Percentiles rank a stretch among this genome's conserved stretches.
These are phyloP conservation scores for Pseudomyrmex gracilis DNA, from an alignment of 1,140 invertebrate genomes.

Conservation along the genomic window DNA sequence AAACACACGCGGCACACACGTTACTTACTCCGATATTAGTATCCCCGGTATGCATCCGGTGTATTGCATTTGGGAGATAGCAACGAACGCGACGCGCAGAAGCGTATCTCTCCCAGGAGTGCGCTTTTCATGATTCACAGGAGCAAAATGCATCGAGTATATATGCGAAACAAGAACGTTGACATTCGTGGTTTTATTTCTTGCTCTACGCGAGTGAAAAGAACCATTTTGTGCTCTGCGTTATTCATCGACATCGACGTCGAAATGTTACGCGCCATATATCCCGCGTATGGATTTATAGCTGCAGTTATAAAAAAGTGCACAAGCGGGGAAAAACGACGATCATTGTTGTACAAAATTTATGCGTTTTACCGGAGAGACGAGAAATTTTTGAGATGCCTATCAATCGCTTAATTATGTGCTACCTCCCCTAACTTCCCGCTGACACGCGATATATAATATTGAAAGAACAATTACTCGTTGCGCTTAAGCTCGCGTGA, in stretches of 20 bases:
- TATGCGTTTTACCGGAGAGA: neutral
- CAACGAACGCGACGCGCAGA: conserved; percentile 12
- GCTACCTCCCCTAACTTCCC: conserved; percentile 1
- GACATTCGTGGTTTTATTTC: conserved; percentile 28
- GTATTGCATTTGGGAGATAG: conserved; percentile 51
- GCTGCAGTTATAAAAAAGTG: neutral
- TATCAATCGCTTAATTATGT: conserved; percentile 18
- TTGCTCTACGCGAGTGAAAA: neutral
- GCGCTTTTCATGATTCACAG: conserved; percentile 30
- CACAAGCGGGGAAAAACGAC: neutral
- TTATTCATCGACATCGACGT: neutral
- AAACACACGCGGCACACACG: neutral
- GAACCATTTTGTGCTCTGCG: neutral
- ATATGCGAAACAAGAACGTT: conserved; percentile 13
- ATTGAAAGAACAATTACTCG: conserved; percentile 38
- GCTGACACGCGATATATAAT: conserved; percentile 8
- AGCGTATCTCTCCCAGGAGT: conserved; percentile 17
- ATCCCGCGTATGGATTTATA: conserved; percentile 16
- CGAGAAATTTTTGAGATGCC: conserved; percentile 6
- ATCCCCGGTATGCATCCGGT: conserved; percentile 11
- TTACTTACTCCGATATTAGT: conserved; percentile 35
- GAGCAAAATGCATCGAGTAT: conserved; percentile 5
- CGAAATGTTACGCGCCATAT: neutral
- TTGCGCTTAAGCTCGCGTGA: conserved; percentile 27
- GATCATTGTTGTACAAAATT: conserved; percentile 7